phyloP scores from a whole-genome alignment of 2,888 invertebrate species.

The Argynnis bischoffii region DNA sequence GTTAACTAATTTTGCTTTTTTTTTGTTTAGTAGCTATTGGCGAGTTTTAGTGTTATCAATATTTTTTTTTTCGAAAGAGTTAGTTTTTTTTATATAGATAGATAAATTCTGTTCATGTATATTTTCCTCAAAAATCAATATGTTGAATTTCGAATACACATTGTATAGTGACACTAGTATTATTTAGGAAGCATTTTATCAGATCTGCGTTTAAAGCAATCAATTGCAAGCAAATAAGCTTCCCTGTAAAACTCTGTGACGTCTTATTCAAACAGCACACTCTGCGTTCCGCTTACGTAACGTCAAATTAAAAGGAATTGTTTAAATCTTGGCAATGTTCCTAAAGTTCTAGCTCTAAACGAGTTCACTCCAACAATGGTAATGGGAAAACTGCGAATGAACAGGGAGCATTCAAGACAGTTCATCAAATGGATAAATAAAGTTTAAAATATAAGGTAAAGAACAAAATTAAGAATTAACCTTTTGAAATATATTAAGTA shows the following conservation, averaged over 20 bases:
- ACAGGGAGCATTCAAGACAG: constrained; percentile 11
- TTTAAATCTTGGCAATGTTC: constrained; percentile 33
- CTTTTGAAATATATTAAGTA: too few species aligned
- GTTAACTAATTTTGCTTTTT: too few species aligned
- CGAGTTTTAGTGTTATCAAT: too few species aligned
- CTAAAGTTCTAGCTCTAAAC: constrained; percentile 22
- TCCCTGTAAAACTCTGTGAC: constrained; percentile 4
- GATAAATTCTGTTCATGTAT: too few species aligned
- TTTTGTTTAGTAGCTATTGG: too few species aligned
- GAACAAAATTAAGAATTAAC: too few species aligned
- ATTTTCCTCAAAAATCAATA: too few species aligned
- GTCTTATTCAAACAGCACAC: background rate
- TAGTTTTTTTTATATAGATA: too few species aligned
- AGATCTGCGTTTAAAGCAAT: too few species aligned
- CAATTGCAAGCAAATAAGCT: background rate
- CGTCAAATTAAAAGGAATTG: constrained; percentile 34
- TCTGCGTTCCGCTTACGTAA: constrained; percentile 25
- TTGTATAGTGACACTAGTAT: background rate
- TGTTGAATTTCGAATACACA: too few species aligned
- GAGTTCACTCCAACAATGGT: constrained; percentile 25
- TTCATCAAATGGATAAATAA: constrained; percentile 17
- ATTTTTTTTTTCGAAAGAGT: too few species aligned
- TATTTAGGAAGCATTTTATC: accelerated
- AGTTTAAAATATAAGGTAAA: constrained; percentile 9
- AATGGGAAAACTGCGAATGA: constrained; percentile 31